Evolutionary conservation across 2,888 invertebrate species (phyloP), one percentile per base, ranked within the genome.

Genomic region (Pelosia muscerda): DNA sequence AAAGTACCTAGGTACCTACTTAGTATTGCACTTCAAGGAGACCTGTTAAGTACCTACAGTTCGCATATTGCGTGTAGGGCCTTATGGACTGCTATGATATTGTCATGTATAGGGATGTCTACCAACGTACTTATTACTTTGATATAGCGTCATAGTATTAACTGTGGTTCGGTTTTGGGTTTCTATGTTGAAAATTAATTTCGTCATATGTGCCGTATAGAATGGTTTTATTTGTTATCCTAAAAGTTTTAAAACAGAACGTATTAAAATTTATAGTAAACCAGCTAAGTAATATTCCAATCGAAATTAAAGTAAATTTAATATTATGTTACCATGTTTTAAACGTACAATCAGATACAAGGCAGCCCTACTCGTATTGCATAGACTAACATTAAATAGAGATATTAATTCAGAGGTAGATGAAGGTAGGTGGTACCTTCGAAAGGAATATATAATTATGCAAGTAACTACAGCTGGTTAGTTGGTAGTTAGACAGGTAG

Each of bases 21-120:
- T 64, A 56, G 28, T 65, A 72, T 62, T 80, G 73, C 71, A 61
- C 53, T 62, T 71, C 81, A 75, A 81, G 77, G 80, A 72, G 71
- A 63, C 49, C 25, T 58, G 57, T 62, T 66, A 66, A 28, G 56
- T 49, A 49, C n/a, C n/a, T n/a, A n/a, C 9, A n/a, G 38, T 1
- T 15, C 38, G 13, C 15, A 13, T 26, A 42, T 54, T n/a, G 19
- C 34, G 42, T 49, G 57, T 4, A 23, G n/a, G 26, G 55, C 31
- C 49, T 38, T 61, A 38, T 55, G 26, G 57, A 23, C 13, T 31
- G 34, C 23, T 25, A 49, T 19, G 54, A 19, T 65, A 49, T 57
- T 25, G 66, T 25, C 11, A 57, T 38, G n/a, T 22, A 11, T 42
- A 13, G 25, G 34, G 2, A 34, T 38, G 57, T 31, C n/a, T 38